These are phyloP conservation scores for Sceloporus tristichus DNA, from an alignment of 2,113 vertebrate species.

Conservation along the genomic window DNA sequence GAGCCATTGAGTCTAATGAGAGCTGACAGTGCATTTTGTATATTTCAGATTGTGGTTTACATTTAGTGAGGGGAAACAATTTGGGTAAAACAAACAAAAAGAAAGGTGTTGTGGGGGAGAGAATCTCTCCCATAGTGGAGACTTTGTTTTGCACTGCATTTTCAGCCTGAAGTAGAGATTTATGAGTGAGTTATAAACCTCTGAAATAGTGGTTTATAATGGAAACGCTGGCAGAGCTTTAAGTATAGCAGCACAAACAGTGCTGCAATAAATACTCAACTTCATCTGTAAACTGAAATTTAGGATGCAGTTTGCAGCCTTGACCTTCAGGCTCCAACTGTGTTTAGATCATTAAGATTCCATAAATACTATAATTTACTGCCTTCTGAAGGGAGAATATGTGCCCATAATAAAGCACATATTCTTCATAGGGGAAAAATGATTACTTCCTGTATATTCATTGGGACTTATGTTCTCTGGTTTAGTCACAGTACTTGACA, in stretches of 20 bases:
- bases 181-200: slow-evolving; percentile 71
- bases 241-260: slow-evolving; percentile 65
- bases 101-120: neutral
- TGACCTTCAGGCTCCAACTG: slow-evolving; percentile 85
- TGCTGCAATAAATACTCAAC: slow-evolving; percentile 77
- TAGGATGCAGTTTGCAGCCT: slow-evolving; percentile 76
- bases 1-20: neutral
- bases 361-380: slow-evolving; percentile 80
- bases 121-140: slow-evolving; percentile 52
- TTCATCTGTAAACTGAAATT: slow-evolving; percentile 84
- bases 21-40: neutral
- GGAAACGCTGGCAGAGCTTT: slow-evolving; percentile 75
- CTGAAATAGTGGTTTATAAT: slow-evolving; percentile 79
- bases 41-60: slow-evolving; percentile 35
- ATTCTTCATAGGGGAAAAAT: slow-evolving; percentile 54
- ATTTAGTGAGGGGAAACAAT: slow-evolving; percentile 49
- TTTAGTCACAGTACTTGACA: slow-evolving; percentile 62
- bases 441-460: slow-evolving; percentile 69
- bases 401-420: slow-evolving; percentile 68
- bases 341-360: slow-evolving; percentile 76
- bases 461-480: slow-evolving; percentile 57
- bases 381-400: slow-evolving; percentile 71
- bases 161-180: slow-evolving; percentile 67
- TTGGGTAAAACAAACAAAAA: slow-evolving; percentile 40
- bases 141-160: slow-evolving; percentile 65